These are phyloP conservation scores for Folsomia manolachei DNA, from an alignment of 2,888 invertebrate species.

Conservation along the genomic window DNA sequence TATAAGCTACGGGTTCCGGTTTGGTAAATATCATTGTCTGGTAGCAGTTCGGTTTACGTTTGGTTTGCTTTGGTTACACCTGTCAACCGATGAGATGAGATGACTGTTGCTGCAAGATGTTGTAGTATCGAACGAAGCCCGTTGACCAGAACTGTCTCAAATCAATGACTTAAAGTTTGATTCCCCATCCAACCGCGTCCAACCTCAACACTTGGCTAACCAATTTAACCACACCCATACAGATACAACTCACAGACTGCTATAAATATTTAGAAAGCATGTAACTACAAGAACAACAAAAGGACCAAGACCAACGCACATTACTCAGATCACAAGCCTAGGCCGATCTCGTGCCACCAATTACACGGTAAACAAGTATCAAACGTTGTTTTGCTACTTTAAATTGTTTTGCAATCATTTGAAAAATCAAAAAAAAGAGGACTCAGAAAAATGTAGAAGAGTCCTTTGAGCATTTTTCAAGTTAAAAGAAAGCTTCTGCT, in stretches of 20 bases:
- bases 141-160: slow-evolving; percentile 7
- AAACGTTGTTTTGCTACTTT: too few species aligned
- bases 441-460: too few species aligned
- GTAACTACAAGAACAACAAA: not conserved
- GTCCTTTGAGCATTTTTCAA: too few species aligned
- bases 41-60: not conserved
- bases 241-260: not conserved
- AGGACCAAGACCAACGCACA: not conserved
- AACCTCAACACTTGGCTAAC: slow-evolving; percentile 9
- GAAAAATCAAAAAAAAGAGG: too few species aligned
- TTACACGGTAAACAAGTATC: too few species aligned
- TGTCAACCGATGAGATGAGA: not conserved
- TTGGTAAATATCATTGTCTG: not conserved
- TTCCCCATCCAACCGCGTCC: slow-evolving; percentile 4
- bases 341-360: not conserved
- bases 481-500: too few species aligned
- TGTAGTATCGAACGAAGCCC: too few species aligned
- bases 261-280: too few species aligned
- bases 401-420: too few species aligned
- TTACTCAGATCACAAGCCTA: not conserved
- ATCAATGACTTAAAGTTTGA: slow-evolving; percentile 1
- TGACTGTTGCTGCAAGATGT: too few species aligned
- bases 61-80: slow-evolving; percentile 7
- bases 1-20: not conserved
- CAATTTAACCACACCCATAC: not conserved